Evolutionary conservation across 2,797 vertebrate species (phyloP).

Genomic region (Rhinophrynus dorsalis): DNA sequence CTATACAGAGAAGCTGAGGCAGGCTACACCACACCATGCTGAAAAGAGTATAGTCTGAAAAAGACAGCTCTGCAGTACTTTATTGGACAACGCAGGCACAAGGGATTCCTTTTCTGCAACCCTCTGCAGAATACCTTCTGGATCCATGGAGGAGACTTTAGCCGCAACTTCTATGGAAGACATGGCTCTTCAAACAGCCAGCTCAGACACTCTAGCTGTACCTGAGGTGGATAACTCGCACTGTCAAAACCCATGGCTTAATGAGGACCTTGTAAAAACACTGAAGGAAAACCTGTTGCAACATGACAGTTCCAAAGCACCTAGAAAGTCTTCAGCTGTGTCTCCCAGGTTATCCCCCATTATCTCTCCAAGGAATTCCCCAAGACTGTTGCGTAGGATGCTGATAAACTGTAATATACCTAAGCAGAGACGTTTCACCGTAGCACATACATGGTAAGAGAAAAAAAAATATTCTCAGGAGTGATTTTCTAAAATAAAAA

Average conservation of each 20-base stretch:
- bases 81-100: conserved; percentile 34
- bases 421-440: conserved; percentile 94
- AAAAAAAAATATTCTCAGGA: no score
- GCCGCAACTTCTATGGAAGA: conserved; percentile 60
- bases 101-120: background rate
- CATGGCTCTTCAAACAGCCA: conserved; percentile 90
- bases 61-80: conserved; percentile 44
- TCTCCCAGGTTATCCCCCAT: conserved; percentile 82
- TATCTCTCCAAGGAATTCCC: conserved; percentile 92
- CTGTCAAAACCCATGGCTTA: conserved; percentile 81
- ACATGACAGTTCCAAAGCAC: conserved; percentile 81
- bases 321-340: conserved; percentile 81
- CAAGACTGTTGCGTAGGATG: conserved; percentile 92
- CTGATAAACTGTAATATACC: conserved; percentile 91
- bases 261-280: conserved; percentile 95
- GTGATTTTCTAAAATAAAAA: no score
- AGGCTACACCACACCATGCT: conserved; percentile 69
- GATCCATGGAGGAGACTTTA: conserved; percentile 37
- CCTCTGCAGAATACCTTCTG: conserved; percentile 30
- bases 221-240: conserved; percentile 82
- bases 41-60: conserved; percentile 67
- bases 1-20: conserved; percentile 57
- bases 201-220: conserved; percentile 84
- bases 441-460: conserved; percentile 96
- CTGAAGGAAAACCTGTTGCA: conserved; percentile 95